phyloP scores from a whole-genome alignment of 2,888 invertebrate species.

The Limnephilus marmoratus region DNA sequence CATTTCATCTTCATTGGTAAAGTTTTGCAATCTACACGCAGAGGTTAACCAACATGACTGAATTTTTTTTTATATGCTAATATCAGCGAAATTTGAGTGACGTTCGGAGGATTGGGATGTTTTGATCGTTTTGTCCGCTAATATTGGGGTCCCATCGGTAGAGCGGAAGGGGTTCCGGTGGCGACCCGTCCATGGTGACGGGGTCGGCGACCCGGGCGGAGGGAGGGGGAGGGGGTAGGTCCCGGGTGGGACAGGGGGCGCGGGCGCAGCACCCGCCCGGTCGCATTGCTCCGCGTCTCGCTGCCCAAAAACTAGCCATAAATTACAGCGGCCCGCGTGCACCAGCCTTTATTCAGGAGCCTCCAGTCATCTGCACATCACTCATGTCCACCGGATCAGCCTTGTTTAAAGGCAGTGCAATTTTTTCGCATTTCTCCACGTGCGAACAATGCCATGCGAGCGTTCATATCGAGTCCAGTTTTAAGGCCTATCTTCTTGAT shows the following conservation, averaged over 20 bases:
- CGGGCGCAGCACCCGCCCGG: constrained; percentile 67
- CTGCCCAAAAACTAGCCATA: constrained; percentile 72
- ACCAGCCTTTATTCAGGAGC: constrained; percentile 34
- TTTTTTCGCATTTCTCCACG: constrained; percentile 45
- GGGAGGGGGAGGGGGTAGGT: constrained; percentile 6
- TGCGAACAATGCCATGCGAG: constrained; percentile 45
- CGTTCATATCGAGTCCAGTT: constrained; percentile 3
- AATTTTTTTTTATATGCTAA: not conserved
- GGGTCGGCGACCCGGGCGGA: constrained; percentile 23
- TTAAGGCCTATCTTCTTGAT: not conserved
- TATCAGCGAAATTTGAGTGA: not conserved
- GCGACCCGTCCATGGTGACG: not conserved
- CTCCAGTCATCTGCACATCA: constrained; percentile 40
- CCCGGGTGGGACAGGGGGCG: constrained; percentile 67
- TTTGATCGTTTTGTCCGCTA: constrained; percentile 7
- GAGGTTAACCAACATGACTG: not conserved
- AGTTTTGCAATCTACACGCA: not conserved
- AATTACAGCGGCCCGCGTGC: constrained; percentile 74
- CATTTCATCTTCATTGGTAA: too few species aligned
- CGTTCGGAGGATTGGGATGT: not conserved
- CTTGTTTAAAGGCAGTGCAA: constrained; percentile 30
- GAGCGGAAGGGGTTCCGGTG: constrained; percentile 31
- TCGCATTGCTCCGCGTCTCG: constrained; percentile 67
- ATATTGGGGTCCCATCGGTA: not conserved
- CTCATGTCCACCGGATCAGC: constrained; percentile 40